These are phyloP conservation scores for Drosophila cyrtoloma DNA, from an alignment of 2,888 invertebrate genomes.

Conservation along the genomic window DNA sequence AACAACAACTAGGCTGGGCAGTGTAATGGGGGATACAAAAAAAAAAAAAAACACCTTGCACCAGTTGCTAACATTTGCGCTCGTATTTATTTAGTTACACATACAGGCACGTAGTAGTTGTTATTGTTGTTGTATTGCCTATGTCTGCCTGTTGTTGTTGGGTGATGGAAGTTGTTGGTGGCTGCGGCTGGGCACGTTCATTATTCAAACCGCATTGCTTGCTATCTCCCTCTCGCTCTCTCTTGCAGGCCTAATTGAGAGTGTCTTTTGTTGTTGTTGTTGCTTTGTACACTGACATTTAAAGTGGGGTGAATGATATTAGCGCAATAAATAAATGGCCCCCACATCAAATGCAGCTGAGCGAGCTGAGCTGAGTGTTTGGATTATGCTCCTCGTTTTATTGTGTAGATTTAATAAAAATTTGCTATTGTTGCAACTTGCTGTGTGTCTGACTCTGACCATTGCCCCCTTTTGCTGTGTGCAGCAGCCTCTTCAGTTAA, in stretches of 20 bases:
- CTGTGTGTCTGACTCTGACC: slow-evolving; percentile 62
- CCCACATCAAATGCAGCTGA: slow-evolving; percentile 73
- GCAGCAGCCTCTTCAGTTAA: slow-evolving; percentile 45
- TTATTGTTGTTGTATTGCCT: slow-evolving; percentile 25
- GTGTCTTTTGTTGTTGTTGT: slow-evolving; percentile 37
- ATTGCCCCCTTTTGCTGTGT: slow-evolving; percentile 41
- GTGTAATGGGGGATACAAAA: slow-evolving; percentile 33
- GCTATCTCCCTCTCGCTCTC: slow-evolving; percentile 5
- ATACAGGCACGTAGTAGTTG: slow-evolving; percentile 8
- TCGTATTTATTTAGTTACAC: slow-evolving; percentile 57
- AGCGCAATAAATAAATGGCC: slow-evolving; percentile 75
- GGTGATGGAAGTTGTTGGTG: slow-evolving; percentile 21
- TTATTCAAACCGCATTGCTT: slow-evolving; percentile 29
- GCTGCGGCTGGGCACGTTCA: slow-evolving; percentile 53
- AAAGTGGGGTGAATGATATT: slow-evolving; percentile 81
- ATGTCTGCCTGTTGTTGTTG: slow-evolving; percentile 31
- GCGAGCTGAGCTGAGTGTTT: slow-evolving; percentile 13
- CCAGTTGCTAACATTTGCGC: slow-evolving; percentile 57
- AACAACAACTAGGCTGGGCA: slow-evolving; percentile 25
- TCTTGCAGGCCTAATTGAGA: slow-evolving; percentile 61
- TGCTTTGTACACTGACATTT: slow-evolving; percentile 74
- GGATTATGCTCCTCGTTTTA: slow-evolving; percentile 38
- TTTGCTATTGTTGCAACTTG: slow-evolving; percentile 59
- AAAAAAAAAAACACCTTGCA: slow-evolving; percentile 70
- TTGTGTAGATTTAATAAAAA: slow-evolving; percentile 76